These are phyloP conservation scores for Apantesis nais DNA, from an alignment of 2,888 invertebrate genomes.

Conservation along the genomic window DNA sequence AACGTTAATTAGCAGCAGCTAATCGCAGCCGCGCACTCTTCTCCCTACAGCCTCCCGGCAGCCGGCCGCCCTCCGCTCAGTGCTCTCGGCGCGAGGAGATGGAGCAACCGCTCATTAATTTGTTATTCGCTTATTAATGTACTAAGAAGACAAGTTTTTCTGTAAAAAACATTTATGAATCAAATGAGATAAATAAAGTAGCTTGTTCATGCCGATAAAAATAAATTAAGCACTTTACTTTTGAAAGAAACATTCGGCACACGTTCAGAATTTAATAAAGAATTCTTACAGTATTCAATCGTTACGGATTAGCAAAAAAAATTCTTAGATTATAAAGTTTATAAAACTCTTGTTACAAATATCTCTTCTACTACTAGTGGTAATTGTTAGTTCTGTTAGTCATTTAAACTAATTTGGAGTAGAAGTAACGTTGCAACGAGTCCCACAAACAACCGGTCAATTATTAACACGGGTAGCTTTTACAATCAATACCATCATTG, in stretches of 20 bases:
- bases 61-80: neutral
- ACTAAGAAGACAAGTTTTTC: conserved; percentile 1
- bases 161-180: neutral
- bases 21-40: conserved; percentile 38
- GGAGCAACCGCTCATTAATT: conserved; percentile 13
- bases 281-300: too few relatives aligned
- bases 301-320: too few relatives aligned
- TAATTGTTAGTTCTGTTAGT: too few relatives aligned
- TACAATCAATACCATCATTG: neutral
- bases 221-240: neutral
- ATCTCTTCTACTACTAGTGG: too few relatives aligned
- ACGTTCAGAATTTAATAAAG: neutral
- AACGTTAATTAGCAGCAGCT: conserved; percentile 46
- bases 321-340: too few relatives aligned
- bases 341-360: too few relatives aligned
- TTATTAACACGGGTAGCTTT: neutral
- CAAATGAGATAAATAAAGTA: conserved; percentile 1
- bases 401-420: neutral
- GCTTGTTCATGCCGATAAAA: neutral
- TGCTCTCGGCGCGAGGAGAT: neutral
- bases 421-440: neutral
- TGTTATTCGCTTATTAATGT: conserved; percentile 6
- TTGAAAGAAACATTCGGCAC: neutral
- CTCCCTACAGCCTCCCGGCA: neutral
- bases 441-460: neutral